These are phyloP conservation scores for Euura lappo DNA, from an alignment of 1,140 invertebrate species.

Conservation along the genomic window DNA sequence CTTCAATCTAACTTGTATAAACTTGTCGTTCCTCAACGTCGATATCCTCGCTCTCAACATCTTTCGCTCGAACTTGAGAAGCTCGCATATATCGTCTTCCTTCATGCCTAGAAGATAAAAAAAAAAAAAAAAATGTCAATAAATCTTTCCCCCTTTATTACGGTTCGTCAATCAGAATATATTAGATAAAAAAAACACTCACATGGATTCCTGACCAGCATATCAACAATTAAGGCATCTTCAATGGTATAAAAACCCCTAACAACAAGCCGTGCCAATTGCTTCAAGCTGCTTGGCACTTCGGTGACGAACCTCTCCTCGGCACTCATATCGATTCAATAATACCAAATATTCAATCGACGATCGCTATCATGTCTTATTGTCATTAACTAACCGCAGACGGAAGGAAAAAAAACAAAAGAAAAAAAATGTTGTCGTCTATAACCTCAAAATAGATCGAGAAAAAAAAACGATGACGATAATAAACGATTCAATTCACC, in stretches of 20 bases:
- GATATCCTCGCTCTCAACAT: conserved; percentile 88
- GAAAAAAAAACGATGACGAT: too few species aligned
- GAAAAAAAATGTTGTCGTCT: background rate
- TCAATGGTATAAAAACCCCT: conserved; percentile 93
- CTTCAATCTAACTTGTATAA: conserved; percentile 89
- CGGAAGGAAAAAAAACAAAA: conserved; percentile 1
- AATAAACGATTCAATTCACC: too few species aligned
- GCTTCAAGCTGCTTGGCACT: conserved; percentile 89
- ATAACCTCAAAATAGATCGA: too few species aligned
- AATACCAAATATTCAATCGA: conserved; percentile 7
- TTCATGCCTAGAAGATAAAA: conserved; percentile 76
- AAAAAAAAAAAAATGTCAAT: background rate
- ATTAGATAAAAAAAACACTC: background rate
- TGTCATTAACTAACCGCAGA: background rate
- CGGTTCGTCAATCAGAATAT: too few species aligned
- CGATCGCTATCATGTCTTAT: too few species aligned
- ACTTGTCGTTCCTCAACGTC: conserved; percentile 89
- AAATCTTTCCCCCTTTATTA: too few species aligned
- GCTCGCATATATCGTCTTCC: conserved; percentile 94
- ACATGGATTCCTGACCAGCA: conserved; percentile 93
- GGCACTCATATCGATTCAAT: conserved; percentile 36
- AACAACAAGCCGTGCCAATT: conserved; percentile 87
- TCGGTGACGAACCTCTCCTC: conserved; percentile 73
- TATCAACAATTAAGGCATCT: conserved; percentile 93
- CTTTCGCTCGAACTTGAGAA: conserved; percentile 94